Evolutionary conservation across 2,113 vertebrate species (phyloP), one percentile per base, ranked within the genome.

Genomic region (Thryonomys swinderianus): DNA sequence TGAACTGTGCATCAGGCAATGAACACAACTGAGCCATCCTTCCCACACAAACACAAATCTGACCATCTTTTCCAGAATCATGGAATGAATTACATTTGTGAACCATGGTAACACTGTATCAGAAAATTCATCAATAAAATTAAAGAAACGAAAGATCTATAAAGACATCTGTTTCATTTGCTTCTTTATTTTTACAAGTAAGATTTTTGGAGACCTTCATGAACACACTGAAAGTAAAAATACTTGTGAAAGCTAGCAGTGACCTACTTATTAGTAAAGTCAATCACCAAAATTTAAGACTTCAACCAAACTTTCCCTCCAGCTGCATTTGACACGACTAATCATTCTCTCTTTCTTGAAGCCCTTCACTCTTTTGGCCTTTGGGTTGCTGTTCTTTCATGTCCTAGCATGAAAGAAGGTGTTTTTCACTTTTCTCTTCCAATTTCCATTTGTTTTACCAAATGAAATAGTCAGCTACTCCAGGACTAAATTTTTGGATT

Each of bases 181-280:
- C 37, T 10, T 25, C 10, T 61, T 23, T 27, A 61, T 82, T 1
- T 91, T 85, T 74, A 45, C 11, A 96, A 71, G 53, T 64, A 71
- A 64, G 30, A 78, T 85, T 85, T 64, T 88, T 83, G 55, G 7
- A 71, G 89, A 88, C 7, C 40, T 92, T 92, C 23, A 92, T 48
- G 64, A 95, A 86, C 18, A 7, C 30, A 40, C 30, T 27, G 21
- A 71, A 67, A 91, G 30, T 16, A 78, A 78, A 14, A 86, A 48
- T 21, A 16, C 10, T 17, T 64, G 40, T 23, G 64, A n/a, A 83
- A 88, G 37, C 67, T 8, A 80, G 2, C 34, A 92, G 25, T 88
- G 42, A 45, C 9, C 27, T 64, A 62, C 45, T 67, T 2, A 8
- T 67, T 32, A 32, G n/a, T 88, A 64, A 76, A 84, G 27, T 16